Evolutionary conservation across 2,113 vertebrate species (phyloP).

Genomic region (Limanda limanda): DNA sequence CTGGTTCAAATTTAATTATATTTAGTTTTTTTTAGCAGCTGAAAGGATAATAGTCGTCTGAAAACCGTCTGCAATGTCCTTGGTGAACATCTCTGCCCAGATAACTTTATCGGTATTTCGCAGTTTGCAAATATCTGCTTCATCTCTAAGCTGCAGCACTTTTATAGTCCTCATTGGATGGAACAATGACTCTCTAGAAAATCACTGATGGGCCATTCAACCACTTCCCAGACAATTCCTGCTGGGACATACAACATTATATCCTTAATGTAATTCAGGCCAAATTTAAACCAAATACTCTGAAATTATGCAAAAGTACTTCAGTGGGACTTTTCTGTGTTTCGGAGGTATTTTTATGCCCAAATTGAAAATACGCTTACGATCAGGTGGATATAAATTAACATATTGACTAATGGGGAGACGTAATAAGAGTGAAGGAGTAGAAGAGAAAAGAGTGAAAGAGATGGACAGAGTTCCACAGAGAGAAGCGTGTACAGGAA

Average conservation of each 20-base stretch:
- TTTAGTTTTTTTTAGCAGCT: no score
- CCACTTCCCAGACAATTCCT: background rate
- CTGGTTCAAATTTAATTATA: no score
- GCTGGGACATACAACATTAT: background rate
- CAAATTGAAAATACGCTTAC: background rate
- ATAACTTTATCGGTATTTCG: slow-evolving; percentile 68
- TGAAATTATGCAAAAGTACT: no score
- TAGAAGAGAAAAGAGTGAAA: background rate
- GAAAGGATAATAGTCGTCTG: no score
- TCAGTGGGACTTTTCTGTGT: no score
- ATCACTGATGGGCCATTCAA: background rate
- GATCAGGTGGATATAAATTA: background rate
- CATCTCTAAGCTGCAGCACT: slow-evolving; percentile 67
- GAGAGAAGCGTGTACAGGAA: slow-evolving; percentile 1
- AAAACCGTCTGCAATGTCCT: no score
- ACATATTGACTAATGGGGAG: background rate
- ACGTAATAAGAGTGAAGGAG: no score
- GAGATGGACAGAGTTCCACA: background rate
- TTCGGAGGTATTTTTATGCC: background rate
- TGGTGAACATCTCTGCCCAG: no score
- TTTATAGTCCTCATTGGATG: background rate
- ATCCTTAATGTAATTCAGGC: no score
- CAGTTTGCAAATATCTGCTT: background rate
- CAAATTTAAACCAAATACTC: no score
- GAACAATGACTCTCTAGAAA: background rate